Evolutionary conservation across 2,113 vertebrate genomes (phyloP).

Genomic region (Pogona vitticeps): DNA sequence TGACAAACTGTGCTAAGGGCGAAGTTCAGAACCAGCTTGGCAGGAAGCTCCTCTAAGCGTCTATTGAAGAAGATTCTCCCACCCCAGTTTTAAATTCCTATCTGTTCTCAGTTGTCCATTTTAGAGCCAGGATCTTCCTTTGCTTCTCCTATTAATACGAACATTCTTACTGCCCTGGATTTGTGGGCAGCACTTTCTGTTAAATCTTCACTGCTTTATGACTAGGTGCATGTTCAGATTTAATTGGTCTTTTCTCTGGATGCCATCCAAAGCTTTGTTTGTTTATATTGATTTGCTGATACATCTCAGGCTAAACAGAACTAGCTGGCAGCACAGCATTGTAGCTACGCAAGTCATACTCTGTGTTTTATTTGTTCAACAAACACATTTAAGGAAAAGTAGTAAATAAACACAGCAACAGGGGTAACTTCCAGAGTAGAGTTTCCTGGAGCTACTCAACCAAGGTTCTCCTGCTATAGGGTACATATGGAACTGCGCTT

Average conservation of each 20-base stretch:
- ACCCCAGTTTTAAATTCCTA: neutral
- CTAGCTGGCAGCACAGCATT: neutral
- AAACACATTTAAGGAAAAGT: neutral
- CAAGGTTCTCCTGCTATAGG: neutral
- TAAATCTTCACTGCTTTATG: neutral
- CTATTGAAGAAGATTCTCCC: neutral
- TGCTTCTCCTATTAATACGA: neutral
- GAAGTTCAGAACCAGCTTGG: neutral
- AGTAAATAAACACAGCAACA: neutral
- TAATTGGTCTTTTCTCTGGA: constrained; percentile 10
- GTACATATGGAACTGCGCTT: neutral
- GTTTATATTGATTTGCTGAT: neutral
- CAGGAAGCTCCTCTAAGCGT: neutral
- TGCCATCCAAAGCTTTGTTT: neutral
- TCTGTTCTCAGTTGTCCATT: neutral
- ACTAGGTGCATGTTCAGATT: neutral
- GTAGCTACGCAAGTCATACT: neutral
- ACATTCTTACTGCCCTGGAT: neutral
- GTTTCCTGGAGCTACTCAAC: neutral
- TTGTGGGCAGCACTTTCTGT: neutral
- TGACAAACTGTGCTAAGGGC: neutral
- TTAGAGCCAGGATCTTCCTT: neutral
- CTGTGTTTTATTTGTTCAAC: neutral
- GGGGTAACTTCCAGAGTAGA: neutral
- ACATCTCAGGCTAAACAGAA: neutral